Percentiles rank a stretch among this genome's conserved stretches.
phyloP scores from a whole-genome alignment of 2,888 invertebrate genomes.

The Adela reaumurella region DNA sequence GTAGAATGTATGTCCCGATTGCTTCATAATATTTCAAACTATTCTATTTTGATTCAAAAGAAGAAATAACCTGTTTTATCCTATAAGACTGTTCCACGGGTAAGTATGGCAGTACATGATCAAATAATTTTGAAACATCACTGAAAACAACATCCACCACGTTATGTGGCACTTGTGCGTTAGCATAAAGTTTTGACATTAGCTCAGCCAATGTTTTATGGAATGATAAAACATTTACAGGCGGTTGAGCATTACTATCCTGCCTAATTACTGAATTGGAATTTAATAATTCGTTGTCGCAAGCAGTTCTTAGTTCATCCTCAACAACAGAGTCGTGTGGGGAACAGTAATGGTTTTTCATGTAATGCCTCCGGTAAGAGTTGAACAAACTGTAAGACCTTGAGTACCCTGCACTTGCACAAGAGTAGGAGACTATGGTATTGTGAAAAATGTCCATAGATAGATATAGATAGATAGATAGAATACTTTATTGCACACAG shows the following conservation, averaged over 20 bases:
- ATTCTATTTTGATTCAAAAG: background rate
- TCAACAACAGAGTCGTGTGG: no score
- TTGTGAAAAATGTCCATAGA: slow-evolving; percentile 5
- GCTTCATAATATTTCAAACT: background rate
- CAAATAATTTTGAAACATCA: background rate
- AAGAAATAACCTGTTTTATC: background rate
- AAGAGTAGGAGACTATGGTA: slow-evolving; percentile 2
- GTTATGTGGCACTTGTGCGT: slow-evolving; percentile 3
- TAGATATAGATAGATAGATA: no score
- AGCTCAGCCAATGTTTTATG: no score
- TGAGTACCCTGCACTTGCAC: slow-evolving; percentile 2
- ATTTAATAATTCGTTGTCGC: no score
- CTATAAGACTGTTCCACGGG: no score
- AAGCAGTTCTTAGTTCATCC: no score
- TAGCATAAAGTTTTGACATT: no score
- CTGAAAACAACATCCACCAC: background rate
- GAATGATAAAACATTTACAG: no score
- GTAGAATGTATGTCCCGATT: background rate
- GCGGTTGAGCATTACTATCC: no score
- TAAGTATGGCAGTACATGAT: background rate
- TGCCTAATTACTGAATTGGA: no score
- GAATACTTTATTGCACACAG: no score
- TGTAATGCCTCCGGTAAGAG: slow-evolving; percentile 6
- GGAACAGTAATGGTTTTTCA: slow-evolving; percentile 3
- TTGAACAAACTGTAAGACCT: slow-evolving; percentile 4